Conservation (phyloP, 53 echinoderm and acorn worm genomes). For the Zoroaster sp. region DNA sequence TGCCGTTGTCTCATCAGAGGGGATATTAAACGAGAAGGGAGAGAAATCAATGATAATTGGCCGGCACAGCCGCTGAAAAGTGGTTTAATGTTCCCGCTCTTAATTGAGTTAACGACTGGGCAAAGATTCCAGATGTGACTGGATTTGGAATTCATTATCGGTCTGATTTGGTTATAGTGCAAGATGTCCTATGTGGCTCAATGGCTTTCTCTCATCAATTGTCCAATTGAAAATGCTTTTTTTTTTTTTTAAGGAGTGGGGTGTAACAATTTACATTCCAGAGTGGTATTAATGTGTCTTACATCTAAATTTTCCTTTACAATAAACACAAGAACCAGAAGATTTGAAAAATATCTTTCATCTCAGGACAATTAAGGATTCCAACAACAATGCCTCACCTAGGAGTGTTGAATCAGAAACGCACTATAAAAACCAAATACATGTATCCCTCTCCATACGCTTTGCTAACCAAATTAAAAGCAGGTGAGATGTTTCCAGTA, state of each 20-base stretch:
- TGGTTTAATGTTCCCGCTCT: conserved; percentile 36
- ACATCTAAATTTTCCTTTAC: too few relatives aligned
- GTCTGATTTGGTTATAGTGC: neutral
- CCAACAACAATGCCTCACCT: too few relatives aligned
- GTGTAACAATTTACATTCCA: too few relatives aligned
- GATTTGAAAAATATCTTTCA: too few relatives aligned
- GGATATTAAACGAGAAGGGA: neutral
- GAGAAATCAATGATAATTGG: conserved; percentile 37
- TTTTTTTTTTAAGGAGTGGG: neutral
- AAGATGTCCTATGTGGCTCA: neutral
- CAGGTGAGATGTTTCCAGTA: too few relatives aligned
- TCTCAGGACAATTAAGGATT: too few relatives aligned
- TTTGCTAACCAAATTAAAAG: too few relatives aligned
- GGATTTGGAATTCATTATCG: neutral
- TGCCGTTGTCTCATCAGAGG: neutral
- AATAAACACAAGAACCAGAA: too few relatives aligned
- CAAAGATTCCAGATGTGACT: conserved; percentile 20
- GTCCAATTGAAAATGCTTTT: neutral
- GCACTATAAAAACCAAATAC: too few relatives aligned
- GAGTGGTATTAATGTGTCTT: too few relatives aligned
- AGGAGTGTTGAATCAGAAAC: too few relatives aligned
- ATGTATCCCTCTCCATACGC: too few relatives aligned
- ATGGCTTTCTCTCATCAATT: neutral
- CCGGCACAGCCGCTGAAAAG: conserved; percentile 22
- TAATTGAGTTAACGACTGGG: conserved; percentile 20